phyloP scores from a whole-genome alignment of 2,113 vertebrate genomes.

The Anarhynchus alexandrinus region DNA sequence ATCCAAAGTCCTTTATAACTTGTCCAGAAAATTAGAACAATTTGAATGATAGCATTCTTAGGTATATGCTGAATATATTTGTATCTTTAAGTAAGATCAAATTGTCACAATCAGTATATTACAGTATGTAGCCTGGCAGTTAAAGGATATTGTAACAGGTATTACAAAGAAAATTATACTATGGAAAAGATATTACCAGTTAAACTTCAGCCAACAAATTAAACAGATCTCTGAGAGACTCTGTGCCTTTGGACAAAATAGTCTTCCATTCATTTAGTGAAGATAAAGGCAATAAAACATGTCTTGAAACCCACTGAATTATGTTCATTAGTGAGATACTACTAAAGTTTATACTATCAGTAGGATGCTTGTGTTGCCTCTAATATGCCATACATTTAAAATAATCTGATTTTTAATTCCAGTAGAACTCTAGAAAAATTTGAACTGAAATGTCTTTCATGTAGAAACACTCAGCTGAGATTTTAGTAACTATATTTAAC shows the following conservation, averaged over 20 bases:
- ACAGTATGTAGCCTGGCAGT: neutral
- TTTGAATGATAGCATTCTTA: neutral
- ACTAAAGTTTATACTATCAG: neutral
- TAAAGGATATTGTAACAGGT: neutral
- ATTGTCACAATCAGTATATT: neutral
- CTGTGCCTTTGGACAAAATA: neutral
- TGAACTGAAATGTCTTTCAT: neutral
- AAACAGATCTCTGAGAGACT: neutral
- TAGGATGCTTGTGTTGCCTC: neutral
- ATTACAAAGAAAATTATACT: neutral
- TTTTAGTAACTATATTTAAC: neutral
- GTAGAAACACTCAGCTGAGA: neutral
- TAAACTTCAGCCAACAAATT: neutral
- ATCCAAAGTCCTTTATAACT: neutral
- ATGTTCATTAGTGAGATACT: neutral
- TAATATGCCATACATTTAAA: neutral
- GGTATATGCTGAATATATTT: neutral
- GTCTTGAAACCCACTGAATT: neutral
- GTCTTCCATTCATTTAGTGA: neutral
- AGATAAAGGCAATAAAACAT: neutral
- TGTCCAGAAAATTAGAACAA: neutral
- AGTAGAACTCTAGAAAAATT: neutral
- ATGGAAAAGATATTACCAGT: neutral
- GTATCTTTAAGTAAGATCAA: neutral
- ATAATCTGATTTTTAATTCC: neutral